These are phyloP conservation scores for Melanotus villosus DNA, from an alignment of 2,888 invertebrate genomes.

Conservation along the genomic window DNA sequence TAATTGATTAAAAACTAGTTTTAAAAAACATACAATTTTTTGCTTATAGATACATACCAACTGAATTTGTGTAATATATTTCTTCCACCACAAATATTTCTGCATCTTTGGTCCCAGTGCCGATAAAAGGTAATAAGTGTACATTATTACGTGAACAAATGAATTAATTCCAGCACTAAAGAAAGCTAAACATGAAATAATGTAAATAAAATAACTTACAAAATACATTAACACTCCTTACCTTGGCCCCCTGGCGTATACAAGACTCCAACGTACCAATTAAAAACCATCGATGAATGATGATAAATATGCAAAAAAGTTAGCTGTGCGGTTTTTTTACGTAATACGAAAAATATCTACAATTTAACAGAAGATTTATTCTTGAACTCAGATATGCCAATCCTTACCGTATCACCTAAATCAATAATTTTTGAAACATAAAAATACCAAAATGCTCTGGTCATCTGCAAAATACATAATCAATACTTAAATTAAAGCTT, in stretches of 20 bases:
- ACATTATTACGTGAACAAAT: constrained; percentile 94
- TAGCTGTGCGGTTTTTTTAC: constrained; percentile 92
- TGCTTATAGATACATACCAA: constrained; percentile 82
- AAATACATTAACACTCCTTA: no score
- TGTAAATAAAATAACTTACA: no score
- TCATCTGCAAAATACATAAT: constrained; percentile 78
- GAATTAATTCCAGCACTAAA: constrained; percentile 88
- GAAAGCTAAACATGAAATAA: constrained; percentile 82
- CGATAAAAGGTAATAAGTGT: constrained; percentile 88
- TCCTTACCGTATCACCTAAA: constrained; percentile 88
- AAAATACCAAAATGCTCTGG: constrained; percentile 92
- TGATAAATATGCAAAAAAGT: constrained; percentile 93
- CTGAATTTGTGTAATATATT: constrained; percentile 89
- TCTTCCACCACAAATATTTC: constrained; percentile 94
- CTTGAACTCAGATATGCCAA: neutral
- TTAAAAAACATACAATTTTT: no score
- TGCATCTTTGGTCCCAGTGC: constrained; percentile 87
- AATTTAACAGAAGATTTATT: constrained; percentile 39
- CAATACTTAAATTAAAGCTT: no score
- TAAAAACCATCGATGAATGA: constrained; percentile 94
- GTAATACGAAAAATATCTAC: constrained; percentile 86
- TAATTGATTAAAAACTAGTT: no score
- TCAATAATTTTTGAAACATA: constrained; percentile 95
- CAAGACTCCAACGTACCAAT: constrained; percentile 77
- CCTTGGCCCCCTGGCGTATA: constrained; percentile 79